Evolutionary conservation across 2,113 vertebrate species (phyloP).

Genomic region (Sinocyclocheilus anshuiensis): DNA sequence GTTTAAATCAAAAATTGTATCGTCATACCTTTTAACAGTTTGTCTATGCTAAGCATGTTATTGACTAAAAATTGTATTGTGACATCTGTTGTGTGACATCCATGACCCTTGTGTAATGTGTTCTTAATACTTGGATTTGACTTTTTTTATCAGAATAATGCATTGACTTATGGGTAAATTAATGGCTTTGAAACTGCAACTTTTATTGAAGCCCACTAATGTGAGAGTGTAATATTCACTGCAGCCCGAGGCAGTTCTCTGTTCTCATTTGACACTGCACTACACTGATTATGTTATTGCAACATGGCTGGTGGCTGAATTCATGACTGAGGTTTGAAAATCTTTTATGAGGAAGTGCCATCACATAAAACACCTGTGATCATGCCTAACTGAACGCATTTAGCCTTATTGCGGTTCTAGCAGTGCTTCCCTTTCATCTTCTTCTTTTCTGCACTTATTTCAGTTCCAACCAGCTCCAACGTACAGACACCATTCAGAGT

Average conservation of each 20-base stretch:
- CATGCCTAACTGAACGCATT: neutral
- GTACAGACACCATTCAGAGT: neutral
- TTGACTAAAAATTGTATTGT: neutral
- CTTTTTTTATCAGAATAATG: neutral
- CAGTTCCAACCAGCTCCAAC: neutral
- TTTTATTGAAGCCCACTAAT: slow-evolving; percentile 9
- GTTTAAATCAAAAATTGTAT: neutral
- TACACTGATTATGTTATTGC: slow-evolving; percentile 15
- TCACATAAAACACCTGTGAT: neutral
- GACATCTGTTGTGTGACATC: neutral
- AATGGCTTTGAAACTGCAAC: slow-evolving; percentile 14
- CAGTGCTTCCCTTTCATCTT: neutral
- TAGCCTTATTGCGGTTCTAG: neutral
- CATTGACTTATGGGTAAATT: neutral
- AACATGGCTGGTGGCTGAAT: neutral
- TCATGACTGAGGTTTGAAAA: neutral
- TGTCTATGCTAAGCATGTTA: neutral
- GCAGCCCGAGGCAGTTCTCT: slow-evolving; percentile 4
- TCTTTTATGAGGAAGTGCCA: neutral
- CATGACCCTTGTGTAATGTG: neutral
- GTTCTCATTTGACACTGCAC: slow-evolving; percentile 12
- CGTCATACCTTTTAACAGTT: neutral
- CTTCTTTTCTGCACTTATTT: neutral
- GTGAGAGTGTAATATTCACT: slow-evolving; percentile 25
- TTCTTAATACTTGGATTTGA: neutral